Conservation (phyloP, 2,888 invertebrate genomes). For the Callinectes sapidus region DNA sequence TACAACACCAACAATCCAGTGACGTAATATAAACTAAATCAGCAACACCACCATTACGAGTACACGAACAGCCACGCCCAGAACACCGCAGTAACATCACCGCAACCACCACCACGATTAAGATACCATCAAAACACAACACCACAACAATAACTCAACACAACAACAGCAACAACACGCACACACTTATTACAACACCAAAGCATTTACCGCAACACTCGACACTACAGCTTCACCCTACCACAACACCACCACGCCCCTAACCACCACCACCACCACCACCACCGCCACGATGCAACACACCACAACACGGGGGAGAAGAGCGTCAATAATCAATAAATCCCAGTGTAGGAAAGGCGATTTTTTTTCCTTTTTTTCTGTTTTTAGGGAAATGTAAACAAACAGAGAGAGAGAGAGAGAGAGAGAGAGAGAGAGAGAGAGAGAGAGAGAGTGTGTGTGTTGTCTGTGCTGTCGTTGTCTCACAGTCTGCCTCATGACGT, state of each 20-base stretch:
- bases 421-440: constrained; percentile 37
- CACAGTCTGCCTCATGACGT: not conserved
- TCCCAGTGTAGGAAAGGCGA: constrained; percentile 13
- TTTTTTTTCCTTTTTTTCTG: not conserved
- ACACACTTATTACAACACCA: not conserved
- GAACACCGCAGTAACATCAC: not conserved
- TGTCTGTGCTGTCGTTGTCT: not conserved
- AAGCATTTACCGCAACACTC: not conserved
- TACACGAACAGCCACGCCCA: not conserved
- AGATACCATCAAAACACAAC: not conserved
- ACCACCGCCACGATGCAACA: not conserved
- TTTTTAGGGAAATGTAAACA: not conserved
- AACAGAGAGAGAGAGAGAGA: constrained; percentile 16
- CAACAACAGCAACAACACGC: not conserved
- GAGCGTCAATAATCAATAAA: constrained; percentile 26
- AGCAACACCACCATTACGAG: not conserved
- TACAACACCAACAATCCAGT: not conserved
- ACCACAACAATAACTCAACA: not conserved
- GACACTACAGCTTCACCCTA: not conserved
- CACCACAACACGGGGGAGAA: not conserved
- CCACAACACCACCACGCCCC: not conserved
- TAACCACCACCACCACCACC: not conserved
- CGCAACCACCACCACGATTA: not conserved
- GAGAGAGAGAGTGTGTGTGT: not conserved
- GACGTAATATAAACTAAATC: not conserved